These are phyloP conservation scores for Hyla sarda DNA, from an alignment of 2,113 vertebrate genomes.

Conservation along the genomic window DNA sequence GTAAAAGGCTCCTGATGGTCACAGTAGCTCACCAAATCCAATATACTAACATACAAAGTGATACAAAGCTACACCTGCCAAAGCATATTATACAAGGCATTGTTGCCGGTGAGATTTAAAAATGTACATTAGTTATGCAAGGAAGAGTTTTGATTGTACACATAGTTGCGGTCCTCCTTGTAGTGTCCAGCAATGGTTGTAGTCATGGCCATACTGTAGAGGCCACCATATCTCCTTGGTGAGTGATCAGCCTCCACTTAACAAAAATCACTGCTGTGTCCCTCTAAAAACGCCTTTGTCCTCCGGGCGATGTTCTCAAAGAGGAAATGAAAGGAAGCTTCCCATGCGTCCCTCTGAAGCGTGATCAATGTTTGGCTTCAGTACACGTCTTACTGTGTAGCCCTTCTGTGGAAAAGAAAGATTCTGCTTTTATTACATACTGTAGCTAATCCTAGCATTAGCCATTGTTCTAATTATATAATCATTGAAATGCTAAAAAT, in stretches of 20 bases:
- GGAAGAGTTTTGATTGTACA: background rate
- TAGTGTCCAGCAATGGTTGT: background rate
- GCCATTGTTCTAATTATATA: background rate
- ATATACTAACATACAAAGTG: conserved; percentile 13
- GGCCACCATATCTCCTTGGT: background rate
- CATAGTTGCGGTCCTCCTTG: background rate
- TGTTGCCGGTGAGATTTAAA: conserved; percentile 28
- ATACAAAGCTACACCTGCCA: conserved; percentile 30
- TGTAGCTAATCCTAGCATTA: background rate
- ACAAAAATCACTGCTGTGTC: conserved; percentile 41
- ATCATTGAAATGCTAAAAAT: too few relatives aligned
- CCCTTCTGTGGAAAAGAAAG: conserved; percentile 67
- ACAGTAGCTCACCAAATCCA: background rate
- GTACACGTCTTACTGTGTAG: conserved; percentile 64
- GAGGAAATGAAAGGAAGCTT: conserved; percentile 12
- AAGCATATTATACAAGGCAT: conserved; percentile 1
- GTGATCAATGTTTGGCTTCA: conserved; percentile 59
- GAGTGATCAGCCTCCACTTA: background rate
- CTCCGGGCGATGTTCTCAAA: conserved; percentile 27
- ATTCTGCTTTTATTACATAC: background rate
- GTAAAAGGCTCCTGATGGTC: background rate
- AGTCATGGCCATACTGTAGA: conserved; percentile 2
- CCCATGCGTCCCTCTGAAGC: conserved; percentile 40
- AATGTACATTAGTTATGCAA: conserved; percentile 38
- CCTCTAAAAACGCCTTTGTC: conserved; percentile 13